Evolutionary conservation across 2,888 invertebrate species (phyloP).

Genomic region (Polydrusus pterygomalis): DNA sequence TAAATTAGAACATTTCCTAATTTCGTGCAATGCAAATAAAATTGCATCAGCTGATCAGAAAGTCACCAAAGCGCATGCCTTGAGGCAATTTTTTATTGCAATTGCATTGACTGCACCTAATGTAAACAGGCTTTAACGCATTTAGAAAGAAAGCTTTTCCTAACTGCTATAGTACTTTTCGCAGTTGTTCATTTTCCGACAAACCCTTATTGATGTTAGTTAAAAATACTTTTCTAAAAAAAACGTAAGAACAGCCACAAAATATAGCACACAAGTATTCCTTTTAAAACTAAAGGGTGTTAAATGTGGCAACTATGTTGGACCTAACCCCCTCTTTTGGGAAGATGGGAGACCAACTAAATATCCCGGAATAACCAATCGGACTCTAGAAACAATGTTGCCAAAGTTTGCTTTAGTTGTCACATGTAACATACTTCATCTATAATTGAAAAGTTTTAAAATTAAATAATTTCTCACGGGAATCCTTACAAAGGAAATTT

Average conservation of each 20-base stretch:
- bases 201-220: background rate
- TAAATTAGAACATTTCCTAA: too few relatives aligned
- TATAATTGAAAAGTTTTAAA: background rate
- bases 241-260: conserved; percentile 29
- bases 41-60: too few relatives aligned
- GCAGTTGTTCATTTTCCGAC: background rate
- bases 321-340: background rate
- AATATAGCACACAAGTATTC: conserved; percentile 32
- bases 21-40: too few relatives aligned
- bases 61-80: too few relatives aligned
- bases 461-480: background rate
- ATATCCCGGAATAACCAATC: too few relatives aligned
- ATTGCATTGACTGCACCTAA: too few relatives aligned
- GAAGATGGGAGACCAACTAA: background rate
- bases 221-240: conserved; percentile 20
- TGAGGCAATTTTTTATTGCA: too few relatives aligned
- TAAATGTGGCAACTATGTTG: background rate
- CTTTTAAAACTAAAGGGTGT: background rate
- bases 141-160: too few relatives aligned
- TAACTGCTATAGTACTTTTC: too few relatives aligned
- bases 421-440: background rate
- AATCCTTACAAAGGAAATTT: conserved; percentile 1
- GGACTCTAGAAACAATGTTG: too few relatives aligned
- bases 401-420: background rate
- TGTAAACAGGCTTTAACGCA: too few relatives aligned